Conservation (phyloP, 2,797 vertebrate species). For the Sebastolobus alascanus region DNA sequence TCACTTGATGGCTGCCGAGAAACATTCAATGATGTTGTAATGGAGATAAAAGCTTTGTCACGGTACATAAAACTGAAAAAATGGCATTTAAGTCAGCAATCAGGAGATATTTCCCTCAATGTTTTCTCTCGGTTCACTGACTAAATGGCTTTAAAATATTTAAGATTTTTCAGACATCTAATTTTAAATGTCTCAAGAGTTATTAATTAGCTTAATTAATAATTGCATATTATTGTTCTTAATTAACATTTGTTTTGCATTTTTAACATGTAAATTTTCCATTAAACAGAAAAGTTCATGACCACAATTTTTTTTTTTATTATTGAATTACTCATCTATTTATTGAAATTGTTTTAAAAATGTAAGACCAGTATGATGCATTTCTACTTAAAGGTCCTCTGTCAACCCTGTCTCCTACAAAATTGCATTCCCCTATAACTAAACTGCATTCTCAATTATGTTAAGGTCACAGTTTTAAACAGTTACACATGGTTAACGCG, state of each 20-base stretch:
- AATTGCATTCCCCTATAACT: too few species aligned
- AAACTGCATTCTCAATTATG: too few species aligned
- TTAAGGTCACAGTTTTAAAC: too few species aligned
- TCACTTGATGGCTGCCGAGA: slow-evolving; percentile 28
- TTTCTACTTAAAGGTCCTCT: too few species aligned
- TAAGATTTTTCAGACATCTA: neutral
- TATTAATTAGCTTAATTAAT: neutral
- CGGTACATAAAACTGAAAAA: neutral
- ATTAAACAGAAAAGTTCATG: neutral
- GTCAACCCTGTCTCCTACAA: too few species aligned
- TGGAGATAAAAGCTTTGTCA: slow-evolving; percentile 11
- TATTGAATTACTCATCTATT: neutral
- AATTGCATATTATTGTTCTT: neutral
- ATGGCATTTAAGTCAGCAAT: neutral
- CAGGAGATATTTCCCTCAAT: neutral
- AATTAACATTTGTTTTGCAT: neutral
- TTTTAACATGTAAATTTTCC: neutral
- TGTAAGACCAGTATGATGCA: too few species aligned
- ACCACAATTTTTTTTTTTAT: neutral
- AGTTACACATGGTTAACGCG: too few species aligned
- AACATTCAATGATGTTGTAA: slow-evolving; percentile 3
- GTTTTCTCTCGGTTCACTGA: neutral
- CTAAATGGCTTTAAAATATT: neutral
- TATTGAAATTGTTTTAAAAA: neutral
- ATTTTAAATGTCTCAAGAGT: neutral